Conservation (phyloP, 2,113 vertebrate genomes). For the Pao palembangensis region DNA sequence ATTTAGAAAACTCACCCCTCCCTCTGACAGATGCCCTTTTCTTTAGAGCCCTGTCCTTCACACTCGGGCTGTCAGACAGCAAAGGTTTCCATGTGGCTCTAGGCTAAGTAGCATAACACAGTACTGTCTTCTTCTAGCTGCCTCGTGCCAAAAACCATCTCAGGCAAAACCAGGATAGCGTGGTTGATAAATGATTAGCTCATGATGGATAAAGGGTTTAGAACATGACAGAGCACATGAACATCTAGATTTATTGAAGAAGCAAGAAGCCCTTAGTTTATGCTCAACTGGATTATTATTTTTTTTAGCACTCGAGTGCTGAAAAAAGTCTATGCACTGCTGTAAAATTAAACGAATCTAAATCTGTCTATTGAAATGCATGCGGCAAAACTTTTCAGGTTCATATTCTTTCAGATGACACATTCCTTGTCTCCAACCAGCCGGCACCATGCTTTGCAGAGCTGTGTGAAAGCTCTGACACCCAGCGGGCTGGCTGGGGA, state of each 20-base stretch:
- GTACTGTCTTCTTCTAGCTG: conserved; percentile 20
- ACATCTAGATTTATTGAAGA: no score
- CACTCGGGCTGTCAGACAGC: conserved; percentile 58
- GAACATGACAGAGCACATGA: neutral
- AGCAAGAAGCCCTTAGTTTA: no score
- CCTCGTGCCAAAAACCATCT: conserved; percentile 14
- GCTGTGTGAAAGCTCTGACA: conserved; percentile 5
- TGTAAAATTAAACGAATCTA: no score
- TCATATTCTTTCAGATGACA: neutral
- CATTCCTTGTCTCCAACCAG: neutral
- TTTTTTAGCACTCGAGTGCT: no score
- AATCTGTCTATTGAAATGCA: neutral
- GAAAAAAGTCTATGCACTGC: no score
- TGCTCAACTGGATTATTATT: no score
- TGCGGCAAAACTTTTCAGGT: no score
- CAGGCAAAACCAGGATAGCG: conserved; percentile 9
- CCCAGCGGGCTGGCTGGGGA: conserved; percentile 20
- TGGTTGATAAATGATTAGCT: conserved; percentile 14
- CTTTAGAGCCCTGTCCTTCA: conserved; percentile 72
- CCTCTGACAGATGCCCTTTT: conserved; percentile 44
- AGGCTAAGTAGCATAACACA: conserved; percentile 3
- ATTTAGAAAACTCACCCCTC: conserved; percentile 45
- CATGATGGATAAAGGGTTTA: conserved; percentile 23
- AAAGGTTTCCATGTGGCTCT: conserved; percentile 30
- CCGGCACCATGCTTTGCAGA: neutral